Percentiles rank a stretch among this genome's conserved stretches.
Evolutionary conservation across 2,113 vertebrate genomes (phyloP).

Genomic region (Cairina moschata): DNA sequence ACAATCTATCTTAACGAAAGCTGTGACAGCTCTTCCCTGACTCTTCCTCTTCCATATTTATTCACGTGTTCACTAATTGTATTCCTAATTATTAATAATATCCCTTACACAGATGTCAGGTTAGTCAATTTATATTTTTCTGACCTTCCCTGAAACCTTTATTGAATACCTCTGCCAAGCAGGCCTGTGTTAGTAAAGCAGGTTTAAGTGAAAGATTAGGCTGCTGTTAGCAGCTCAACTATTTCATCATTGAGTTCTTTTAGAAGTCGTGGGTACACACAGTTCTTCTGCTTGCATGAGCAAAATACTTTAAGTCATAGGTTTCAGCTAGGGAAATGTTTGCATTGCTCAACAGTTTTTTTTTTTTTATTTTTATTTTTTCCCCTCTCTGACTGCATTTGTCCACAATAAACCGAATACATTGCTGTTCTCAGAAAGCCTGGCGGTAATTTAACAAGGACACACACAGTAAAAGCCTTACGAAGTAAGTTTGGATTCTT

Average conservation of each 20-base stretch:
- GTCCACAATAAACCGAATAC: conserved; percentile 6
- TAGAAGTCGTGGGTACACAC: neutral
- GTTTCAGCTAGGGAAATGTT: conserved; percentile 46
- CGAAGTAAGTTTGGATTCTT: conserved; percentile 40
- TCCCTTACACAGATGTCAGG: neutral
- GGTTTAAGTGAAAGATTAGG: neutral
- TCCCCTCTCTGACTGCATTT: neutral
- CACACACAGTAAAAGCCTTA: conserved; percentile 13
- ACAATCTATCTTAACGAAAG: neutral
- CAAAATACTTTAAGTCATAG: conserved; percentile 2
- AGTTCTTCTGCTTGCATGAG: neutral
- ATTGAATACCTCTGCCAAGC: neutral
- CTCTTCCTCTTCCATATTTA: neutral
- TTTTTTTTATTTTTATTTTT: neutral
- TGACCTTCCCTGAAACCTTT: neutral
- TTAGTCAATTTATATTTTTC: neutral
- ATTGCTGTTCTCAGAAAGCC: conserved; percentile 27
- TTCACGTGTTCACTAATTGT: neutral
- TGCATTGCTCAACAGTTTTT: conserved; percentile 20
- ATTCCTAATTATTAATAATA: neutral
- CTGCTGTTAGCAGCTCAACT: neutral
- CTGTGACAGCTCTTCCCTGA: neutral
- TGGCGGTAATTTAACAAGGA: conserved; percentile 45
- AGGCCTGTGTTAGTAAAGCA: neutral
- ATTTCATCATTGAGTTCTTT: neutral